Evolutionary conservation across 2,888 invertebrate species (phyloP).

Genomic region (Patella caerulea): DNA sequence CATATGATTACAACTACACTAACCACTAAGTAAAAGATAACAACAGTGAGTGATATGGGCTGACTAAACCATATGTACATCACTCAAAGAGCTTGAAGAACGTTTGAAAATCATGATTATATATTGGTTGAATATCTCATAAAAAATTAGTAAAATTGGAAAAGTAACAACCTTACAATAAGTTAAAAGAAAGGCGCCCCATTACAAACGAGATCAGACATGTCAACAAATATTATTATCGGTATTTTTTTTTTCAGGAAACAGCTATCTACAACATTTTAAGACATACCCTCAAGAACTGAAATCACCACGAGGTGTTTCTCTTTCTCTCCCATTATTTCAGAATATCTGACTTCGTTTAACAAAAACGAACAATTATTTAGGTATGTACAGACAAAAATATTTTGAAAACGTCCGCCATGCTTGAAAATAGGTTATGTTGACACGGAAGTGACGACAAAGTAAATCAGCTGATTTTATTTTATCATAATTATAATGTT

Average conservation of each 20-base stretch:
- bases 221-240: constrained; percentile 20
- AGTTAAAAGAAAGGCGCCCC: too few relatives aligned
- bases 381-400: not conserved
- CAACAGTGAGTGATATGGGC: too few relatives aligned
- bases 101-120: too few relatives aligned
- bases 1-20: too few relatives aligned
- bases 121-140: too few relatives aligned
- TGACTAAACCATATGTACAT: too few relatives aligned
- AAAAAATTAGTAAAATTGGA: too few relatives aligned
- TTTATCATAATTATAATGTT: not conserved
- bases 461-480: constrained; percentile 39
- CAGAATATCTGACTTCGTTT: not conserved
- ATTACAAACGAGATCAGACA: constrained; percentile 42
- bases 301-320: constrained; percentile 66
- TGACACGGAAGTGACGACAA: constrained; percentile 52
- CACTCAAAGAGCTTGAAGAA: too few relatives aligned
- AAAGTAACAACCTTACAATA: too few relatives aligned
- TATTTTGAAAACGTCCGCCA: constrained; percentile 64
- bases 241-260: not conserved
- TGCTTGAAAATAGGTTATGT: constrained; percentile 38
- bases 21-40: too few relatives aligned
- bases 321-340: constrained; percentile 61
- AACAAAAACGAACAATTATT: not conserved
- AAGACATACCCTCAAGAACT: constrained; percentile 63
- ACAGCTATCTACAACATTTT: not conserved